Evolutionary conservation across 2,888 invertebrate species (phyloP).

Genomic region (Pseudanteris insignis): DNA sequence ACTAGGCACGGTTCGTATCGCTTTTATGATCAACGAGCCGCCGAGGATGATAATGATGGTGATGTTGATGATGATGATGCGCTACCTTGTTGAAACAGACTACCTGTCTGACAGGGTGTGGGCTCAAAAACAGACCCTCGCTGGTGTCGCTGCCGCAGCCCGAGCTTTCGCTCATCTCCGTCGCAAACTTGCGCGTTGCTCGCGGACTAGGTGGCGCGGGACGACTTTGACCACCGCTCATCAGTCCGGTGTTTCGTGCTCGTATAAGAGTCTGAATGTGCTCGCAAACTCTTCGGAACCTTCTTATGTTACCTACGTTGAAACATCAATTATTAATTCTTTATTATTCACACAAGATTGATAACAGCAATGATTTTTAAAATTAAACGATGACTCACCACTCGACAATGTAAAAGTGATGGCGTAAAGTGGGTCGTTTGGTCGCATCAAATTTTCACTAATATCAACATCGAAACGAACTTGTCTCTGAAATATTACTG

Average conservation of each 20-base stretch:
- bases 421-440: conserved; percentile 84
- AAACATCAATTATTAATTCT: too few relatives aligned
- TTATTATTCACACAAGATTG: too few relatives aligned
- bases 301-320: conserved; percentile 84
- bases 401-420: conserved; percentile 94
- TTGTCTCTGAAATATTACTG: conserved; percentile 96
- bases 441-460: conserved; percentile 83
- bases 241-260: conserved; percentile 63
- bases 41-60: conserved; percentile 41
- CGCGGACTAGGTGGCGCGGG: conserved; percentile 73
- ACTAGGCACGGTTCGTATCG: conserved; percentile 30
- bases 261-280: conserved; percentile 90
- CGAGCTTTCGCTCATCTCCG: conserved; percentile 76
- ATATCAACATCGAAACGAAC: conserved; percentile 94
- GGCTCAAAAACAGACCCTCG: conserved; percentile 69
- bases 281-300: conserved; percentile 95
- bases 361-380: too few relatives aligned
- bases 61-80: conserved; percentile 53
- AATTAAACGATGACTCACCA: too few relatives aligned
- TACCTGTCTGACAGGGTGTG: conserved; percentile 69
- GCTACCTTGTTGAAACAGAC: conserved; percentile 65
- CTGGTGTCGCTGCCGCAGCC: conserved; percentile 77
- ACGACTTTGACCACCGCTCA: conserved; percentile 58
- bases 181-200: conserved; percentile 73
- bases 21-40: conserved; percentile 37